A percentile compares a stretch with the other conserved stretches of the same genome.
These are phyloP conservation scores for Lethenteron camtschaticum DNA, from an alignment of 2,113 vertebrate genomes.

Conservation along the genomic window DNA sequence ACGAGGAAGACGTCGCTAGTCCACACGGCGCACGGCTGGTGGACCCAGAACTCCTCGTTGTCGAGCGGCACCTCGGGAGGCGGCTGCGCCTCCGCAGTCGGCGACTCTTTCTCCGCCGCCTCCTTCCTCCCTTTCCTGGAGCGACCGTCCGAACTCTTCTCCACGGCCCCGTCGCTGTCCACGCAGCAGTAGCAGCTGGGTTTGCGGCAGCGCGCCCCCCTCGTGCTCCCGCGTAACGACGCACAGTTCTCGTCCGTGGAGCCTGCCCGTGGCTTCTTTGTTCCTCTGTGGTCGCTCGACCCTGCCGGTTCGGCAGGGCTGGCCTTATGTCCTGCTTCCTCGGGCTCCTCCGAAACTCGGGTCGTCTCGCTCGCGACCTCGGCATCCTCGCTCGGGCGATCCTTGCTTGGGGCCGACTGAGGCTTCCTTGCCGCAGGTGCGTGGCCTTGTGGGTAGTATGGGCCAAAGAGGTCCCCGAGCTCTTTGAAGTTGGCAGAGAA, in stretches of 20 bases:
- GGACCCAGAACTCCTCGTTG: conserved; percentile 95
- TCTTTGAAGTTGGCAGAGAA: conserved; percentile 96
- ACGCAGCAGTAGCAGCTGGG: conserved; percentile 4
- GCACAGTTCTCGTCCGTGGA: too few species aligned
- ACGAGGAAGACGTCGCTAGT: conserved; percentile 94
- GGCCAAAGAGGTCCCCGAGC: conserved; percentile 89
- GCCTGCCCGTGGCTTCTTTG: too few species aligned
- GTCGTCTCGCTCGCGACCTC: not conserved
- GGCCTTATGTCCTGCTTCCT: too few species aligned
- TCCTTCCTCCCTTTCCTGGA: not conserved
- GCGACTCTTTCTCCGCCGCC: not conserved
- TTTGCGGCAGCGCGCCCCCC: not conserved
- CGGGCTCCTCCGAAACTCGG: not conserved
- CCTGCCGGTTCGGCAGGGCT: not conserved
- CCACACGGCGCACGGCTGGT: conserved; percentile 91
- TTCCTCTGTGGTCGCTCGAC: too few species aligned
- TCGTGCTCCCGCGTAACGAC: not conserved
- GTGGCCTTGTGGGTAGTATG: conserved; percentile 87
- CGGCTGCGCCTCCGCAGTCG: conserved; percentile 55
- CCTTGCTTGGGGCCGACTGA: not conserved
- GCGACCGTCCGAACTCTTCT: not conserved
- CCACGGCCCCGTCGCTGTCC: conserved; percentile 4
- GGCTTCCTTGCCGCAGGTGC: conserved; percentile 14
- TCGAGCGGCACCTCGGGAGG: conserved; percentile 96
- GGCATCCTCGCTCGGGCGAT: not conserved